Conservation (phyloP, 2,113 vertebrate species). For the Atrichornis clamosus region DNA sequence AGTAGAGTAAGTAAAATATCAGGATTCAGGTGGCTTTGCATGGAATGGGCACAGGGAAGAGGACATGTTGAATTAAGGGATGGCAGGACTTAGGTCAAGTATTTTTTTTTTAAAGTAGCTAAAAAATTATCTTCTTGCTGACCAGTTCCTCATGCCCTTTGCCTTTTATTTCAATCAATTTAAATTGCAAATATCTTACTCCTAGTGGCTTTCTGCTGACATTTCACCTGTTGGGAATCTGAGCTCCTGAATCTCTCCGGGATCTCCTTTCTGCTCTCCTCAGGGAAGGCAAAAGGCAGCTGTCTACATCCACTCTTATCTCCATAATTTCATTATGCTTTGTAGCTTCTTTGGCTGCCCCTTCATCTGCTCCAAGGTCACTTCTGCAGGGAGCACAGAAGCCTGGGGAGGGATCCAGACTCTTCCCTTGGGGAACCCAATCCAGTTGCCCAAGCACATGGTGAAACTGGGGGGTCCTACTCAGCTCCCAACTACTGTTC, state of each 20-base stretch:
- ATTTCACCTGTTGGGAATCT: neutral
- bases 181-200: neutral
- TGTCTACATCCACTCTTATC: neutral
- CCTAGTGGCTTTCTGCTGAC: neutral
- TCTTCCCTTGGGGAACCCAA: neutral
- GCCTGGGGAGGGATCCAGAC: neutral
- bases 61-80: neutral
- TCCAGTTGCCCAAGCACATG: neutral
- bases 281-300: neutral
- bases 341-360: neutral
- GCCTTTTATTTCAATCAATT: neutral
- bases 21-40: neutral
- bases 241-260: neutral
- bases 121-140: neutral
- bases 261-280: neutral
- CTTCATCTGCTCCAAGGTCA: neutral
- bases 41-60: neutral
- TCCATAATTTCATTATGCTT: neutral
- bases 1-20: neutral
- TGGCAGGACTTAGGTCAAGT: neutral
- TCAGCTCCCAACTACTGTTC: neutral
- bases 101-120: neutral
- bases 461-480: neutral
- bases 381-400: neutral
- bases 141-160: neutral